Percentiles rank a stretch among this genome's conserved stretches.
Evolutionary conservation across 1,140 invertebrate species (phyloP).

Genomic region (Solenopsis invicta): DNA sequence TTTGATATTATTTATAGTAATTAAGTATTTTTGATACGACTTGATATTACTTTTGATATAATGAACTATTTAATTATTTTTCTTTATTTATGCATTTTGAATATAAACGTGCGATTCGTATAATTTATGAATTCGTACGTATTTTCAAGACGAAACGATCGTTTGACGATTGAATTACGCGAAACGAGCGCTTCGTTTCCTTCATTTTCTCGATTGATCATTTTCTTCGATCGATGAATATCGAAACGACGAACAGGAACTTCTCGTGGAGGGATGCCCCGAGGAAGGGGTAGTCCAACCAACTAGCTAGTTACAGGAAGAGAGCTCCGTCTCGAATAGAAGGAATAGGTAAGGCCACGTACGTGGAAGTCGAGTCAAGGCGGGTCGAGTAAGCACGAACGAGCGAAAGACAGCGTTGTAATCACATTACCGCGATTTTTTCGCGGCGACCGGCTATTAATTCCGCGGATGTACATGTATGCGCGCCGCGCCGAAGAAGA

Average conservation of each 20-base stretch:
- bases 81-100: neutral
- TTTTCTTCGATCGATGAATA: slow-evolving; percentile 66
- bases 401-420: slow-evolving; percentile 83
- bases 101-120: neutral
- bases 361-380: slow-evolving; percentile 74
- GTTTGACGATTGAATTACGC: slow-evolving; percentile 40
- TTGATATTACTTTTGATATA: neutral
- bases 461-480: slow-evolving; percentile 80
- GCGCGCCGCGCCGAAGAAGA: slow-evolving; percentile 55
- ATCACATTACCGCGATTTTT: slow-evolving; percentile 85
- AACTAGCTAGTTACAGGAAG: slow-evolving; percentile 66
- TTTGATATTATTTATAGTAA: neutral
- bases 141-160: neutral
- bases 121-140: neutral
- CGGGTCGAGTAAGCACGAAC: slow-evolving; percentile 79
- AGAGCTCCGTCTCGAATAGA: slow-evolving; percentile 52
- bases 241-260: slow-evolving; percentile 41
- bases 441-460: slow-evolving; percentile 83
- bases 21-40: neutral
- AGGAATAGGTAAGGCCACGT: slow-evolving; percentile 75
- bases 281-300: slow-evolving; percentile 30
- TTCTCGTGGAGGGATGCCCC: neutral
- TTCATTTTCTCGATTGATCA: slow-evolving; percentile 29
- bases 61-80: neutral
- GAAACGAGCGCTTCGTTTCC: slow-evolving; percentile 1